Evolutionary conservation across 1,140 invertebrate species (phyloP), one percentile per base, ranked within the genome.

Genomic region (Steinernema khuongi): DNA sequence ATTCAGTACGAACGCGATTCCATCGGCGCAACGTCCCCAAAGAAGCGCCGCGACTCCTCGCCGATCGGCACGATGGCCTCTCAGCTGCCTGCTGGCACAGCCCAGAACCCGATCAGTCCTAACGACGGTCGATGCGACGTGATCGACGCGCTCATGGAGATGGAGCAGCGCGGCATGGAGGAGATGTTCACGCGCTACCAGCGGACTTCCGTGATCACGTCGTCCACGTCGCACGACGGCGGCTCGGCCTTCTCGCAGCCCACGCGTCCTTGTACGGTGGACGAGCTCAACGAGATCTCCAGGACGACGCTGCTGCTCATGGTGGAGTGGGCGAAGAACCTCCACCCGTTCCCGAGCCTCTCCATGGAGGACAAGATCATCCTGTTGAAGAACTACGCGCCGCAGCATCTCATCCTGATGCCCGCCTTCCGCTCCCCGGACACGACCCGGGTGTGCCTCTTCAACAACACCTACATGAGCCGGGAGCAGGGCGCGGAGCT

Each of bases 1-100:
- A 84, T 84, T 28, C 83, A 84, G 77, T 84, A 85, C 72, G 83
- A 84, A 69, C 80, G 83, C 36, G 83, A 84, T 60, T 69, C 80
- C 18, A 81, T 85, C 22, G 82, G 83, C 1, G 72, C 73, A 1
- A 74, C 74, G 7, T 77, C 75, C 14, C 80, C 83, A n/a, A 78
- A 82, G 71, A 81, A 81, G 50, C 18, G 76, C 18, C 30, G 78
- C 17, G 44, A 77, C 19, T 74, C 79, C 0, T 78, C 79, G 28
- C 77, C 41, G 71, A 71, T 81, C 33, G 69, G 75, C 26, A 77
- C 11, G 11, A 60, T 60, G 1, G 29, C 74, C 0, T 32, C 74
- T 7, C 28, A 76, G n/a, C 7, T 29, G 72, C 66, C 72, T 29
- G 71, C n/a, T 72, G 19, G 19, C 50, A 72, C 22, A 28, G 19